These are phyloP conservation scores for Ariolimax columbianus DNA, from an alignment of 2,888 invertebrate genomes.

Conservation along the genomic window DNA sequence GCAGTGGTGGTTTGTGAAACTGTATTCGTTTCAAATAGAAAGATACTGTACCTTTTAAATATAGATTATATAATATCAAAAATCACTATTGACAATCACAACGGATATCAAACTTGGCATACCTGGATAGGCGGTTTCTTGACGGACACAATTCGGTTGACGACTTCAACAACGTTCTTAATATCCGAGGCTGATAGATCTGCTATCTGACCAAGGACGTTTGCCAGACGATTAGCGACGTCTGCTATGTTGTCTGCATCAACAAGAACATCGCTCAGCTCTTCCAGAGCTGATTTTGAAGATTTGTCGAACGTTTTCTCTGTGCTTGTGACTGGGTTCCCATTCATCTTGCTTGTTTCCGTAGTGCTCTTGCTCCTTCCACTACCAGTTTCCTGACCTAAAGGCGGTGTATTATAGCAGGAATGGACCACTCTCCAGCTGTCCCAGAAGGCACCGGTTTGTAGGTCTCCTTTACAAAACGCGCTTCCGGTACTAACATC, in stretches of 20 bases:
- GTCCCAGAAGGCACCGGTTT: slow-evolving; percentile 66
- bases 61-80: too few species aligned
- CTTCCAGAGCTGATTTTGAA: slow-evolving; percentile 34
- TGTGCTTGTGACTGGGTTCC: neutral
- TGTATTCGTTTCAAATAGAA: too few species aligned
- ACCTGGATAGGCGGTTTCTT: slow-evolving; percentile 51
- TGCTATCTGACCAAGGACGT: slow-evolving; percentile 59
- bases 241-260: slow-evolving; percentile 61
- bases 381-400: neutral
- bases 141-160: slow-evolving; percentile 62
- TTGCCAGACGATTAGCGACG: slow-evolving; percentile 62
- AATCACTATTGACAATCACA: too few species aligned
- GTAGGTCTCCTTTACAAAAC: slow-evolving; percentile 64
- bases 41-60: too few species aligned
- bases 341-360: neutral
- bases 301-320: neutral
- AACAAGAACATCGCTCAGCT: slow-evolving; percentile 52
- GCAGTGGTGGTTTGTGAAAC: too few species aligned
- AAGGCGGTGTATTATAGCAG: neutral
- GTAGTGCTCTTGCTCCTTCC: neutral
- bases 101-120: too few species aligned
- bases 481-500: slow-evolving; percentile 61
- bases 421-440: slow-evolving; percentile 54
- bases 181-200: slow-evolving; percentile 65
- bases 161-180: slow-evolving; percentile 65